Base-by-base conservation (phyloP, 2,888 invertebrate genomes). In the Chorisops tibialis region DNA sequence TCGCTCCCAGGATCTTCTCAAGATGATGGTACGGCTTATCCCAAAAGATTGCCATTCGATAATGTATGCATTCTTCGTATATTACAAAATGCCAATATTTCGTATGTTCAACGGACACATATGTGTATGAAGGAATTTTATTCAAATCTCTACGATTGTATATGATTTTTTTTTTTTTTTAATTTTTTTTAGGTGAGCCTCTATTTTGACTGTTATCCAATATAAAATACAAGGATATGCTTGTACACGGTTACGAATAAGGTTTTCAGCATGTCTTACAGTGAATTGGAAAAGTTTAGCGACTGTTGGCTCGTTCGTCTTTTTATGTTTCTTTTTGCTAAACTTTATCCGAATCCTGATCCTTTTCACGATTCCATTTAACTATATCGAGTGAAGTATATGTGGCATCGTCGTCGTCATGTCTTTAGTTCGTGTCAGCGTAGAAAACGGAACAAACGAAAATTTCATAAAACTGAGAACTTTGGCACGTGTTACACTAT, bases 21-120 rank as follows among this genome's bases (percentile, higher is more conserved):
- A 50, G 30, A 16, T 19, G 19, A 52, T 16, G 52, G 41, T 52
- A 19, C 16, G 16, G 19, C 52, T 52, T 38, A 52, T 52, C 39
- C 12, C 22, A 19, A 47, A 47, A 47, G 59, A 48, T 45, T 59
- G 35, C 30, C 12, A 47, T 59, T 30, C 59, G 59, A 59, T 59
- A 59, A 59, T 59, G 30, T 59, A 59, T 59, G 47, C 59, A 59
- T 47, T 47, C 21, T 59, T 47, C 59, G 47, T 59, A 47, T 59
- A 59, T 59, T 47, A 47, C 35, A 47, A 59, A 59, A 59, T 47
- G 59, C 47, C 59, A 59, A 59, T 59, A 59, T 52, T 52, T 38
- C 39, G 19, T 39, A 52, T 38, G 38, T 52, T 52, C 11, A 38
- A 52, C 38, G 37, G 38, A 19, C 37, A 21, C 38, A 38, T 19